Evolutionary conservation across 2,888 invertebrate species (phyloP).

Genomic region (Malacosoma neustria): DNA sequence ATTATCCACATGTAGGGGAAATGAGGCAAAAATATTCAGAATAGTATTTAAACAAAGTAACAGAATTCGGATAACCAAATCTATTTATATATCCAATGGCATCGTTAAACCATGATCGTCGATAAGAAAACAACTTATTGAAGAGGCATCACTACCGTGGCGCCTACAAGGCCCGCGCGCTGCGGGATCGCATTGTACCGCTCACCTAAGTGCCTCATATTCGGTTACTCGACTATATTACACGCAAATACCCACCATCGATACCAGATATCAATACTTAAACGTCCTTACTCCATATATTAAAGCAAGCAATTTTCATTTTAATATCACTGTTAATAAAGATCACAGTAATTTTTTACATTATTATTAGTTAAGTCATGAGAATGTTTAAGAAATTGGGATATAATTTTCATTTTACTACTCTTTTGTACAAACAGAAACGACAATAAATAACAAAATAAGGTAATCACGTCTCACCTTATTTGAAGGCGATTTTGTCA

Average conservation of each 20-base stretch:
- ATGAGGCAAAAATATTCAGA: no score
- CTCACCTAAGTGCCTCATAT: conserved; percentile 68
- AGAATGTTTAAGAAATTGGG: conserved; percentile 19
- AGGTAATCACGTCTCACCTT: conserved; percentile 61
- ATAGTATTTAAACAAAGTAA: no score
- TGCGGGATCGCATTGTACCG: conserved; percentile 62
- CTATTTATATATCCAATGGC: no score
- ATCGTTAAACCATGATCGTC: neutral
- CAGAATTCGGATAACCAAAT: no score
- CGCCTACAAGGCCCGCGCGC: conserved; percentile 53
- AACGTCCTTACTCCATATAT: conserved; percentile 28
- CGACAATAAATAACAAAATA: conserved; percentile 61
- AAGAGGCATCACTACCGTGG: conserved; percentile 38
- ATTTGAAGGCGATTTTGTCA: conserved; percentile 59
- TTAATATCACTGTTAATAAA: conserved; percentile 9
- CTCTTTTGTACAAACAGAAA: conserved; percentile 54
- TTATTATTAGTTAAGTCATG: conserved; percentile 16
- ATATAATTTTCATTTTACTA: conserved; percentile 68
- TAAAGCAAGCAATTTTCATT: conserved; percentile 13
- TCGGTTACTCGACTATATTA: conserved; percentile 64
- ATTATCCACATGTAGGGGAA: no score
- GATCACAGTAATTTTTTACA: conserved; percentile 14
- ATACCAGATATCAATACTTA: conserved; percentile 23
- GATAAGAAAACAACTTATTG: neutral
- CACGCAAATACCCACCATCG: conserved; percentile 56